Conservation (phyloP, 1,140 invertebrate species). For the Phymorhynchus buccinoides region DNA sequence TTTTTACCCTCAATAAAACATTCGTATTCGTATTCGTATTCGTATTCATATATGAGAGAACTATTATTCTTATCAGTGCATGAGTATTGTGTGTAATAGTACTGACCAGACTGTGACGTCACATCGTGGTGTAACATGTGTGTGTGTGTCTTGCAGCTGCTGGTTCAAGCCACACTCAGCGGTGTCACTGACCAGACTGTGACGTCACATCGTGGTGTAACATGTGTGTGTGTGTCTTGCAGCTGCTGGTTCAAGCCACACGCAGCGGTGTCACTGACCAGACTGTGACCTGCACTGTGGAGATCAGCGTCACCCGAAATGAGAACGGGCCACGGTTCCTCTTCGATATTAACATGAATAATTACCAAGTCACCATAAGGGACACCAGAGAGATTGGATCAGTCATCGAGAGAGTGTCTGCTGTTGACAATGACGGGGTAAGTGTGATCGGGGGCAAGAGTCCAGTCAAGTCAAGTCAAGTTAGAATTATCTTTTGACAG, state of each 20-base stretch:
- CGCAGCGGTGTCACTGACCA: constrained; percentile 67
- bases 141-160: constrained; percentile 45
- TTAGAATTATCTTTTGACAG: too few species aligned
- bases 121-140: neutral
- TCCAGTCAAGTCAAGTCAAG: too few species aligned
- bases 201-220: too few species aligned
- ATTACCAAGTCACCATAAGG: constrained; percentile 47
- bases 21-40: too few species aligned
- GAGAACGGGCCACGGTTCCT: constrained; percentile 85
- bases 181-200: too few species aligned
- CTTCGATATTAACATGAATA: neutral
- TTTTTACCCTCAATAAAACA: too few species aligned
- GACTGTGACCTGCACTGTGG: constrained; percentile 81
- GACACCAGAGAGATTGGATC: constrained; percentile 47
- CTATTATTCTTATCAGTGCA: too few species aligned
- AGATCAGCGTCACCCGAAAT: constrained; percentile 82
- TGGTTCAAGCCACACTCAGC: constrained; percentile 46
- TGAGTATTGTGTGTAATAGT: too few species aligned
- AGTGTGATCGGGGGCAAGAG: too few species aligned
- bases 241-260: constrained; percentile 52
- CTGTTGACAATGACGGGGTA: constrained; percentile 57
- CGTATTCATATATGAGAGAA: too few species aligned
- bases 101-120: too few species aligned
- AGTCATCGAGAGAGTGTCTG: constrained; percentile 47
- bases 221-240: constrained; percentile 28